phyloP scores from a whole-genome alignment of 2,113 vertebrate species.

The Hipposideros armiger region DNA sequence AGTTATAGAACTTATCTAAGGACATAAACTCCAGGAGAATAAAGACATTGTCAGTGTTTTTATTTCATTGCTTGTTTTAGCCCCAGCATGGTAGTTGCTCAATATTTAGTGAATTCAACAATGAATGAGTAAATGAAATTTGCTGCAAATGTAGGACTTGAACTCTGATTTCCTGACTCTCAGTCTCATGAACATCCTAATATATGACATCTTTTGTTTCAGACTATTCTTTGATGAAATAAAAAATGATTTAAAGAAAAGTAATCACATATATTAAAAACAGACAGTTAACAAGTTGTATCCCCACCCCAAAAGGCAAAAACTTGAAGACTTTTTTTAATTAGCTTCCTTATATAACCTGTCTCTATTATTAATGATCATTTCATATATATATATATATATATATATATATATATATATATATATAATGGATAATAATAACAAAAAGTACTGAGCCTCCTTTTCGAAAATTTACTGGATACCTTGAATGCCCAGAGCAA shows the following conservation, averaged over 20 bases:
- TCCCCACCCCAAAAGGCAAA: background rate
- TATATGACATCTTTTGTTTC: background rate
- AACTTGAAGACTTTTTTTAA: background rate
- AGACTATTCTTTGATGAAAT: background rate
- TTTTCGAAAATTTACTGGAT: conserved; percentile 51
- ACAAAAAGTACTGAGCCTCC: conserved; percentile 49
- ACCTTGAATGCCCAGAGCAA: conserved; percentile 43
- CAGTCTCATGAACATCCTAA: background rate
- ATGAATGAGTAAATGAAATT: background rate
- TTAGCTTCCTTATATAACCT: conserved; percentile 33
- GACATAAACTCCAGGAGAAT: background rate
- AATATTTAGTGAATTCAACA: background rate
- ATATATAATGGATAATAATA: conserved; percentile 12
- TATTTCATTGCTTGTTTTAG: background rate
- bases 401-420: background rate
- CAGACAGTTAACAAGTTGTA: background rate
- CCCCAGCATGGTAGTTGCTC: background rate
- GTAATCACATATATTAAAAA: background rate
- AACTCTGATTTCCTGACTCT: background rate
- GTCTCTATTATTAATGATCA: background rate
- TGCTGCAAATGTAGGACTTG: background rate
- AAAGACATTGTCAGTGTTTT: no score
- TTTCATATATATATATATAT: background rate
- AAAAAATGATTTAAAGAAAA: conserved; percentile 39
- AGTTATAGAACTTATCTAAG: background rate